Evolutionary conservation across 2,113 vertebrate genomes (phyloP).

Genomic region (Pseudonaja textilis): DNA sequence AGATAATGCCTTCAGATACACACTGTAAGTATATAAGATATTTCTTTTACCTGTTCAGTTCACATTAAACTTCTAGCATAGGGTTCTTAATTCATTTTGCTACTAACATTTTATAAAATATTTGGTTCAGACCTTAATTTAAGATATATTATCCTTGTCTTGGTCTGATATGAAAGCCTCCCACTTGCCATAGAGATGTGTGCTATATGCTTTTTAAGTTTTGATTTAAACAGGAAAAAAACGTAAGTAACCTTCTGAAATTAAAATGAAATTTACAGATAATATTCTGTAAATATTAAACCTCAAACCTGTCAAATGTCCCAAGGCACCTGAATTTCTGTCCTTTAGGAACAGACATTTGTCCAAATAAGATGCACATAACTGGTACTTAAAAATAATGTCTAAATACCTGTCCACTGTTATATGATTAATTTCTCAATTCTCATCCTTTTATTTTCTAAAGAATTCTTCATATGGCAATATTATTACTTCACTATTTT

Average conservation of each 20-base stretch:
- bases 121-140: background rate
- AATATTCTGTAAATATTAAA: background rate
- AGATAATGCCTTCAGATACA: background rate
- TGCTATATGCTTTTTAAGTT: background rate
- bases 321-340: background rate
- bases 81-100: background rate
- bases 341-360: background rate
- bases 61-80: background rate
- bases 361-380: background rate
- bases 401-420: background rate
- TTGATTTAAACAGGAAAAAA: background rate
- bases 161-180: background rate
- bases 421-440: background rate
- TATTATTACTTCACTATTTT: background rate
- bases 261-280: background rate
- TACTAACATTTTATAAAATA: background rate
- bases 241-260: background rate
- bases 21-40: background rate
- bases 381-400: background rate
- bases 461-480: background rate
- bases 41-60: background rate
- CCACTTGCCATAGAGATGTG: background rate
- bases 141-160: background rate
- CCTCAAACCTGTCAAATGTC: background rate
- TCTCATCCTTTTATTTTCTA: background rate